Conservation (phyloP, 2,888 invertebrate genomes). For the Drosophila villosipedis region DNA sequence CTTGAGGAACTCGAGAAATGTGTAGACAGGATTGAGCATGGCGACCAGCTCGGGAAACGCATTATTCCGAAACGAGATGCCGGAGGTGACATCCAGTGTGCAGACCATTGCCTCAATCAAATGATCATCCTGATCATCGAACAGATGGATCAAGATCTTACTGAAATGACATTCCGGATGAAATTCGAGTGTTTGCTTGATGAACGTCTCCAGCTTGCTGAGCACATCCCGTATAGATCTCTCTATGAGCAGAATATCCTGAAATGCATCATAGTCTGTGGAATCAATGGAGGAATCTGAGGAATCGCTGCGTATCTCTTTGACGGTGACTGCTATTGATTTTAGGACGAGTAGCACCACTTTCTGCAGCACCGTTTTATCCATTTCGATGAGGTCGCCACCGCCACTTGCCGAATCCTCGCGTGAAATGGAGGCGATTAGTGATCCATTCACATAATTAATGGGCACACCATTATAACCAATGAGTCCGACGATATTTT, state of each 20-base stretch:
- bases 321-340: constrained; percentile 95
- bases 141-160: constrained; percentile 94
- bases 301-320: constrained; percentile 94
- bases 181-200: constrained; percentile 92
- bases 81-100: constrained; percentile 94
- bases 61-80: constrained; percentile 92
- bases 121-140: constrained; percentile 96
- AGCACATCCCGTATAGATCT: constrained; percentile 93
- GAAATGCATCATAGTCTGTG: constrained; percentile 93
- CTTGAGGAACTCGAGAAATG: constrained; percentile 94
- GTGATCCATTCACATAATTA: constrained; percentile 65
- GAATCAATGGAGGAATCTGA: constrained; percentile 94
- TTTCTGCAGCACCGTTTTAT: constrained; percentile 93
- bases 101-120: constrained; percentile 97
- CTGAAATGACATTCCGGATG: constrained; percentile 95
- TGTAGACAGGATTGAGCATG: constrained; percentile 93
- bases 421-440: constrained; percentile 22
- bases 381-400: constrained; percentile 85
- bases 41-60: constrained; percentile 92
- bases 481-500: constrained; percentile 83
- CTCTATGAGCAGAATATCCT: constrained; percentile 95
- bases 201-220: constrained; percentile 92
- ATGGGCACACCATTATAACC: constrained; percentile 82
- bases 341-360: constrained; percentile 94
- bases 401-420: constrained; percentile 24